Conservation (phyloP, 2,113 vertebrate genomes). For the Sceloporus tristichus region DNA sequence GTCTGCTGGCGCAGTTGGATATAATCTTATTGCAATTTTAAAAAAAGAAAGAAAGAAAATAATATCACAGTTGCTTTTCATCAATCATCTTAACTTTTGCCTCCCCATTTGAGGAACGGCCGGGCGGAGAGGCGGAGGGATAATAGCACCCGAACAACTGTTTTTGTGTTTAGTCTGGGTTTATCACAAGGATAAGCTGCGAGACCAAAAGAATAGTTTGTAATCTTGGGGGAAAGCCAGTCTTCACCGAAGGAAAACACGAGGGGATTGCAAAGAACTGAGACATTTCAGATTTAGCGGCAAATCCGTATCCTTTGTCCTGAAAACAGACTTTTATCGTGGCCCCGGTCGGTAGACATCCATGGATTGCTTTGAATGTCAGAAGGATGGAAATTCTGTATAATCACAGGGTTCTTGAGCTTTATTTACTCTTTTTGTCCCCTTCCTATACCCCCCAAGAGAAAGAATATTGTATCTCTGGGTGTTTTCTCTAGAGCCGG, state of each 20-base stretch:
- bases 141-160: constrained; percentile 66
- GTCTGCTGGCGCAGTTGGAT: not conserved
- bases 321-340: not conserved
- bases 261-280: constrained; percentile 9
- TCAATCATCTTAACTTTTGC: constrained; percentile 64
- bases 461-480: not conserved
- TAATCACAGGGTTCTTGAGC: not conserved
- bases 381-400: not conserved
- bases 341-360: not conserved
- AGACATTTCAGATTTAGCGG: not conserved
- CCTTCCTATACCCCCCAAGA: not conserved
- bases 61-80: constrained; percentile 61
- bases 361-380: not conserved
- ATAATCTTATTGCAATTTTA: no score
- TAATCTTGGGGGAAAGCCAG: constrained; percentile 58
- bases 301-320: not conserved
- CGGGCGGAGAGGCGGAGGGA: constrained; percentile 21
- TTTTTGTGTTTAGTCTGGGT: constrained; percentile 72
- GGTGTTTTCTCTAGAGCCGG: not conserved
- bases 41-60: no score
- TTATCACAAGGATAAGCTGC: constrained; percentile 65
- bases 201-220: constrained; percentile 59
- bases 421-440: not conserved
- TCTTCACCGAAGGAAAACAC: constrained; percentile 41
- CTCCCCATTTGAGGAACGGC: constrained; percentile 46